phyloP scores from a whole-genome alignment of 2,113 vertebrate genomes.

The Microtus pennsylvanicus region DNA sequence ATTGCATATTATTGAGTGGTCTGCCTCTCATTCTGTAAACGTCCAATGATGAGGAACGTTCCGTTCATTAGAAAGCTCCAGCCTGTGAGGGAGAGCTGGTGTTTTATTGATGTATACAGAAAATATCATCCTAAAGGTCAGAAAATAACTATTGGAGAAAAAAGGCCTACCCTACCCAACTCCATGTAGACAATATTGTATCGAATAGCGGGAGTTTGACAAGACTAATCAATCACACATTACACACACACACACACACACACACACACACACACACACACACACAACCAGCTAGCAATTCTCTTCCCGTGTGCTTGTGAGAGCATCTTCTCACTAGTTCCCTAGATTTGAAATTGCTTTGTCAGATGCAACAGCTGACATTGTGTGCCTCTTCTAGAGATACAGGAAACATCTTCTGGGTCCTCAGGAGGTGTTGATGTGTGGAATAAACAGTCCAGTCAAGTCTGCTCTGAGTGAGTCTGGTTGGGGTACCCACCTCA shows the following conservation, averaged over 20 bases:
- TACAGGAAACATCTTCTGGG: neutral
- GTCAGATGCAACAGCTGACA: neutral
- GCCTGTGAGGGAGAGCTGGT: neutral
- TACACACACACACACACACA: neutral
- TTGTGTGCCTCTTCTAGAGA: neutral
- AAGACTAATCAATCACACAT: neutral
- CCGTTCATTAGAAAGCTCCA: slow-evolving; percentile 2
- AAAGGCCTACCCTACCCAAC: neutral
- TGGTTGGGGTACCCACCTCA: neutral
- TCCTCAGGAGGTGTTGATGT: neutral
- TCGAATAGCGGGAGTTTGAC: slow-evolving; percentile 6
- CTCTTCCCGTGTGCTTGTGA: neutral
- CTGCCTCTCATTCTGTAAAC: slow-evolving; percentile 27
- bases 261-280: neutral
- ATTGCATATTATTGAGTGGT: slow-evolving; percentile 52
- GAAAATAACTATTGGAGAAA: neutral
- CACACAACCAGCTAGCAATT: neutral
- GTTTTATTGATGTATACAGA: slow-evolving; percentile 21
- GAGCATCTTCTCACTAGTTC: neutral
- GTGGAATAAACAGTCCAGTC: neutral
- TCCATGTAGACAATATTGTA: neutral
- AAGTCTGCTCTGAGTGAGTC: too few relatives aligned
- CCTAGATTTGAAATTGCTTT: slow-evolving; percentile 42
- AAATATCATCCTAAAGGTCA: slow-evolving; percentile 52
- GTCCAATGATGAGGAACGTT: slow-evolving; percentile 35